Evolutionary conservation across 2,113 vertebrate genomes (phyloP).

Genomic region (Ploceus nigricollis): DNA sequence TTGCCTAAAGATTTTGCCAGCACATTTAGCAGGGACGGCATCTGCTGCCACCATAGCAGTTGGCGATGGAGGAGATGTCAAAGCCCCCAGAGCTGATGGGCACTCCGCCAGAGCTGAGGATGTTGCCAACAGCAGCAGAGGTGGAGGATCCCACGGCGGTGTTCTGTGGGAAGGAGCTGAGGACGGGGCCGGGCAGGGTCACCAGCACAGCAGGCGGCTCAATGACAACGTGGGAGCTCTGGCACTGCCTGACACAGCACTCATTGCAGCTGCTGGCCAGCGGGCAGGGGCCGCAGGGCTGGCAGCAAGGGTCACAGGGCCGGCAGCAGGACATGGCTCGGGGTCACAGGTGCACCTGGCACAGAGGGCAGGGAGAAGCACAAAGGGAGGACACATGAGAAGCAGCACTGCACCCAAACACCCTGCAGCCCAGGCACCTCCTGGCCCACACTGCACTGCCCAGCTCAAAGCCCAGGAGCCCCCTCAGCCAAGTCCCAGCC

Average conservation of each 20-base stretch:
- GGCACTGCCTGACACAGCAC: background rate
- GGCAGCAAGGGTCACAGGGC: background rate
- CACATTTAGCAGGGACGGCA: background rate
- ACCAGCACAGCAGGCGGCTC: background rate
- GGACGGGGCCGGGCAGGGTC: background rate
- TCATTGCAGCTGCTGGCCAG: background rate
- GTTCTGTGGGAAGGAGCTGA: background rate
- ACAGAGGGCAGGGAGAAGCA: background rate
- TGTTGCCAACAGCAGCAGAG: background rate
- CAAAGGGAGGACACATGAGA: background rate
- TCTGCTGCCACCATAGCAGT: background rate
- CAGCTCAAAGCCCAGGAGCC: background rate
- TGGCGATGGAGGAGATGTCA: background rate
- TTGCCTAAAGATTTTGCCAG: fast-evolving
- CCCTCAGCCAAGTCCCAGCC: background rate
- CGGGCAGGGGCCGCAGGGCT: background rate
- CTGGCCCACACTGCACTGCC: background rate
- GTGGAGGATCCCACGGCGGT: background rate
- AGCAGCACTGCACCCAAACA: no score
- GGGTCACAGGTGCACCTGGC: background rate
- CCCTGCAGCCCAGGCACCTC: background rate
- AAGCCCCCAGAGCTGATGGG: background rate
- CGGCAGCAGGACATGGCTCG: background rate
- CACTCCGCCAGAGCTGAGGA: background rate
- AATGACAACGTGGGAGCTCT: background rate